These are phyloP conservation scores for Petroica traversi DNA, from an alignment of 2,113 vertebrate genomes.

Conservation along the genomic window DNA sequence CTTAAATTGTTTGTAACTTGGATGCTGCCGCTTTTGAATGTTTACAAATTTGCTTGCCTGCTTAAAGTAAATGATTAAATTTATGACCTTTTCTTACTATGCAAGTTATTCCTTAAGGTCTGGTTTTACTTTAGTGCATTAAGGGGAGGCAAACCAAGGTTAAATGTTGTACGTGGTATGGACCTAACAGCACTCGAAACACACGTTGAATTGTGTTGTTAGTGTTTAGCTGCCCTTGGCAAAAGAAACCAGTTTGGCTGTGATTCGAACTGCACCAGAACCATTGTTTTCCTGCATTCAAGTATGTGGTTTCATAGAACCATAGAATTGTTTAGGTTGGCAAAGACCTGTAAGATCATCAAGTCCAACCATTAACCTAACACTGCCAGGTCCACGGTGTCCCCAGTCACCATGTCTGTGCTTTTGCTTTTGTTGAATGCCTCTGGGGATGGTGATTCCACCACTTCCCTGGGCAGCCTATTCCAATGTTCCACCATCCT, in stretches of 20 bases:
- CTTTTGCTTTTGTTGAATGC: neutral
- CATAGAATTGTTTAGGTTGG: neutral
- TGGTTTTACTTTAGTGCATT: slow-evolving; percentile 67
- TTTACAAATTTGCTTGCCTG: slow-evolving; percentile 84
- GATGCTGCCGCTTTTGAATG: slow-evolving; percentile 84
- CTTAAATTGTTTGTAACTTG: slow-evolving; percentile 82
- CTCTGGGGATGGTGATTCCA: neutral
- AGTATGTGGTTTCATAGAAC: neutral
- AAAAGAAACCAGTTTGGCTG: neutral
- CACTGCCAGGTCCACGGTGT: neutral
- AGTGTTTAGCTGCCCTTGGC: neutral
- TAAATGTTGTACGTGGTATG: neutral
- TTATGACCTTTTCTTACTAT: slow-evolving; percentile 79
- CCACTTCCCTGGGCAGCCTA: neutral
- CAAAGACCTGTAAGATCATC: neutral
- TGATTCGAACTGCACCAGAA: slow-evolving; percentile 14
- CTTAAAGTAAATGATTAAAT: slow-evolving; percentile 83
- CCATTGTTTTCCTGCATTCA: neutral
- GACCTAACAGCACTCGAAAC: slow-evolving; percentile 21
- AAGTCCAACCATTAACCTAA: neutral
- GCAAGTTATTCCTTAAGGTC: slow-evolving; percentile 70
- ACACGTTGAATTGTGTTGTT: neutral
- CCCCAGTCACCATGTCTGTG: neutral
- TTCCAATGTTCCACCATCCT: neutral
- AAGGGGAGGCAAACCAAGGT: neutral